These are phyloP conservation scores for Pterostichus madidus DNA, from an alignment of 2,888 invertebrate genomes.

Conservation along the genomic window DNA sequence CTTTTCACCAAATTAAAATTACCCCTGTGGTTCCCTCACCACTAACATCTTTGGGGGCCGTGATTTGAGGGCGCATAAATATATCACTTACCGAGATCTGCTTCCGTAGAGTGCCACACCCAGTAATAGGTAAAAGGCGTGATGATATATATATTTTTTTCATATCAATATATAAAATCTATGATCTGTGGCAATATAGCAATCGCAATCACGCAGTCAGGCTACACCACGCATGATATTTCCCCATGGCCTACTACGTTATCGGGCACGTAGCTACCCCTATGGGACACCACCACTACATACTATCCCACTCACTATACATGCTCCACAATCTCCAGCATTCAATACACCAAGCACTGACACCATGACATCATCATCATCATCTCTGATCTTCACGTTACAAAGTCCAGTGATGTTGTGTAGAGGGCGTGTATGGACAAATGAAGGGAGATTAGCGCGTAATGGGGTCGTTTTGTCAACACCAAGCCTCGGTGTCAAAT, in stretches of 20 bases:
- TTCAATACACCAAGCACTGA: conserved; percentile 13
- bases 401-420: too few relatives aligned
- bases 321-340: conserved; percentile 3
- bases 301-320: background rate
- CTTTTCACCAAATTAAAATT: too few relatives aligned
- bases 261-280: conserved; percentile 16
- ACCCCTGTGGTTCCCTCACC: too few relatives aligned
- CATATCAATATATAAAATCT: too few relatives aligned
- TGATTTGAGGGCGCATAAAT: too few relatives aligned
- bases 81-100: too few relatives aligned
- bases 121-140: too few relatives aligned
- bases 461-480: background rate
- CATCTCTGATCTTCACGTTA: too few relatives aligned
- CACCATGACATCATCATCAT: background rate
- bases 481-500: too few relatives aligned
- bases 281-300: background rate
- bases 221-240: background rate
- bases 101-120: too few relatives aligned
- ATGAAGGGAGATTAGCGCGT: background rate
- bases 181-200: background rate
- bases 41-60: too few relatives aligned
- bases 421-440: background rate
- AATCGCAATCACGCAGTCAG: background rate
- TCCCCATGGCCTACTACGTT: conserved; percentile 7
- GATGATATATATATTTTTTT: too few relatives aligned